Conservation (phyloP, 2,113 vertebrate genomes). For the Acrocephalus kingi region DNA sequence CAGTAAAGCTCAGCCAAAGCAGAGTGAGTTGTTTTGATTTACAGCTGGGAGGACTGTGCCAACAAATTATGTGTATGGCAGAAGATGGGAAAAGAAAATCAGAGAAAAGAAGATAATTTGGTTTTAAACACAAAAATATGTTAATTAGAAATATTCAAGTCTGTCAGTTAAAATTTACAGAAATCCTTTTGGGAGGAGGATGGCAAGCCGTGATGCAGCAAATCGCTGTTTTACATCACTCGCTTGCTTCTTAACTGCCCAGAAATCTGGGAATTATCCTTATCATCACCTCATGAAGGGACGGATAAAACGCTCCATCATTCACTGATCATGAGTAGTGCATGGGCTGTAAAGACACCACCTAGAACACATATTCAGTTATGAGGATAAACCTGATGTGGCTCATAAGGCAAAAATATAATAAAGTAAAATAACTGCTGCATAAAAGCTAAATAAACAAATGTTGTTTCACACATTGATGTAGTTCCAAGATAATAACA, state of each 20-base stretch:
- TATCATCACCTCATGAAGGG: neutral
- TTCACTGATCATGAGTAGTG: neutral
- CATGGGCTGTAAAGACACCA: neutral
- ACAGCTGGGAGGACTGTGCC: neutral
- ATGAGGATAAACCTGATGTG: neutral
- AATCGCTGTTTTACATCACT: constrained; percentile 12
- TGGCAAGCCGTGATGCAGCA: neutral
- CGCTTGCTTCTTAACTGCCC: neutral
- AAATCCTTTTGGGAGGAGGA: neutral
- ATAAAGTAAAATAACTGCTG: neutral
- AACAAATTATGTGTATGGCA: neutral
- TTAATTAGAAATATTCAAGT: constrained; percentile 5
- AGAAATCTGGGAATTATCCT: constrained; percentile 15
- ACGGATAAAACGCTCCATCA: neutral
- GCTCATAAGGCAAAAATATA: constrained; percentile 9
- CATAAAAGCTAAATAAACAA: constrained; percentile 31
- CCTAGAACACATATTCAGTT: neutral
- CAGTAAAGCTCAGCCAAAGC: neutral
- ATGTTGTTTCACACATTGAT: neutral
- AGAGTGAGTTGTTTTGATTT: neutral
- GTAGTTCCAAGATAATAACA: neutral
- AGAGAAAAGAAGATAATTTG: neutral
- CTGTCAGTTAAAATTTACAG: neutral
- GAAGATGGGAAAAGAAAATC: neutral
- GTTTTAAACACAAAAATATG: neutral